Percentiles rank a stretch among this genome's conserved stretches.
Evolutionary conservation across 2,797 vertebrate genomes (phyloP).

Genomic region (Alauda arvensis): DNA sequence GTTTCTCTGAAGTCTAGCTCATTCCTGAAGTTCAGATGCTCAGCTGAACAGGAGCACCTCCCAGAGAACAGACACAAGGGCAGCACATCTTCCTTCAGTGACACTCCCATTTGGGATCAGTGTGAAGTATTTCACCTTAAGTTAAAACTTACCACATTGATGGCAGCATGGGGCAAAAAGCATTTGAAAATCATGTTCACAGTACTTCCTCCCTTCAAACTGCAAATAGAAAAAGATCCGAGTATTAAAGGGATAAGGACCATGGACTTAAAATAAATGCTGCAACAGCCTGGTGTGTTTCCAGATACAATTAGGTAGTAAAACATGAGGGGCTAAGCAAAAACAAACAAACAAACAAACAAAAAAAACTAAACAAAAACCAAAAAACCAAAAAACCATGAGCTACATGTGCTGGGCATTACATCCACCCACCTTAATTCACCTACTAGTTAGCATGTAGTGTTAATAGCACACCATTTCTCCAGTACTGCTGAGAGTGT

Average conservation of each 20-base stretch:
- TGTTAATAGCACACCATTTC: neutral
- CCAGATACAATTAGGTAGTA: neutral
- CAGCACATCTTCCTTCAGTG: neutral
- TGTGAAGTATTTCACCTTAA: neutral
- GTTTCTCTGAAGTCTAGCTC: neutral
- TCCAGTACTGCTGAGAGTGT: neutral
- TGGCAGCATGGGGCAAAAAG: conserved; percentile 97
- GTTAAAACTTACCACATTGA: conserved; percentile 89
- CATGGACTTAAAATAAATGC: neutral
- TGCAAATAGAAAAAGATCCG: conserved; percentile 65
- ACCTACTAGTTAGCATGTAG: neutral
- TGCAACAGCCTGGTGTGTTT: neutral
- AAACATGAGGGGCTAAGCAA: neutral
- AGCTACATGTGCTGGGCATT: neutral
- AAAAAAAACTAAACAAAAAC: fast-evolving
- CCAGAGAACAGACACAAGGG: neutral
- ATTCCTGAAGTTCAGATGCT: neutral
- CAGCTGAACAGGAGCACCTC: neutral
- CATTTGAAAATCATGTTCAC: conserved; percentile 99
- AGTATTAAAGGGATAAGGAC: neutral
- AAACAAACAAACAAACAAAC: neutral
- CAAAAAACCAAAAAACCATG: neutral
- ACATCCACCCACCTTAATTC: neutral
- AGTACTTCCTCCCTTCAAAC: conserved; percentile 99
- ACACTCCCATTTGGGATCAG: neutral